Percentiles rank a stretch among this genome's conserved stretches.
Evolutionary conservation across 1,140 invertebrate species (phyloP).

Genomic region (Euwallacea similis): DNA sequence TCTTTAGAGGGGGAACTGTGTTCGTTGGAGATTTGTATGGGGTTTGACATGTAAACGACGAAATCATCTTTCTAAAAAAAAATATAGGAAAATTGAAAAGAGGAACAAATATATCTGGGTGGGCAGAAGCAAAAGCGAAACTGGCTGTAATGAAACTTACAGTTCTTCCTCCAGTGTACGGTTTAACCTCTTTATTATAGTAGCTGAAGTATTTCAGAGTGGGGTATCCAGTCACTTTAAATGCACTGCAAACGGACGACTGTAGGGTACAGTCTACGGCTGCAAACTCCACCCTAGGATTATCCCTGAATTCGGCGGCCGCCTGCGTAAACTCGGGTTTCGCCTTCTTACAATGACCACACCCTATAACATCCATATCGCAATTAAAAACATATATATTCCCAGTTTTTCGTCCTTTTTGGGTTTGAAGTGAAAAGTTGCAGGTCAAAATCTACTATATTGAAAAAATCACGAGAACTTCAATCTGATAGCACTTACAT

Average conservation of each 20-base stretch:
- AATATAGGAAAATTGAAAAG: neutral
- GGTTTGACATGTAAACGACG: constrained; percentile 67
- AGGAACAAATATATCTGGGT: neutral
- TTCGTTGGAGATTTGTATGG: constrained; percentile 55
- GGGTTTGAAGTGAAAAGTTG: no score
- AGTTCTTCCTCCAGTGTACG: constrained; percentile 75
- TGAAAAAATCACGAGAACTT: neutral
- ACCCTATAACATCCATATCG: constrained; percentile 64
- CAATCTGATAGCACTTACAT: constrained; percentile 63
- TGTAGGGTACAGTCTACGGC: constrained; percentile 83
- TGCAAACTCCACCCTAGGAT: constrained; percentile 73
- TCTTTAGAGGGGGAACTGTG: constrained; percentile 42
- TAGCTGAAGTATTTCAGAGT: constrained; percentile 87
- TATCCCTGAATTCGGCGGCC: constrained; percentile 72
- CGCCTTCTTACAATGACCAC: constrained; percentile 86
- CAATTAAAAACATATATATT: no score
- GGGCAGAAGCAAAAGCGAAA: neutral
- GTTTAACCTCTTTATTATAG: constrained; percentile 68
- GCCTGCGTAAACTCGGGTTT: constrained; percentile 83
- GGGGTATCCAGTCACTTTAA: constrained; percentile 82
- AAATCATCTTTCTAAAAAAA: constrained; percentile 63
- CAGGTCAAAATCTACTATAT: neutral
- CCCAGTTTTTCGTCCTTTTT: no score
- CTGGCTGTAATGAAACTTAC: constrained; percentile 52
- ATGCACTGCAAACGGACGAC: constrained; percentile 64